A percentile compares a stretch with the other conserved stretches of the same genome.
These are phyloP conservation scores for Coboldia fuscipes DNA, from an alignment of 1,140 invertebrate species.

Conservation along the genomic window DNA sequence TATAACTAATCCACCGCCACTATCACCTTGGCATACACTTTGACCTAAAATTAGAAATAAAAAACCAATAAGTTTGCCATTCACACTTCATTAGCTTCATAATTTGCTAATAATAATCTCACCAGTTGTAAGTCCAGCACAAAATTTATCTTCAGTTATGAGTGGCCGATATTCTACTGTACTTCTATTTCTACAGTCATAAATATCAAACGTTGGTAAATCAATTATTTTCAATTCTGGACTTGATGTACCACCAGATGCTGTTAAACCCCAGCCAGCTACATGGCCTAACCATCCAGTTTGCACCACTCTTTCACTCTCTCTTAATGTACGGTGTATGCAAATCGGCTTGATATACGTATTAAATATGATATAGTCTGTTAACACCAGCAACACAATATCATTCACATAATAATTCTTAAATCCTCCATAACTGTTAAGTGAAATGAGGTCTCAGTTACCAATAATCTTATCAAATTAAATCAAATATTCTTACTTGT, in stretches of 20 bases:
- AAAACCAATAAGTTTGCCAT: no score
- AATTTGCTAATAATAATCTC: no score
- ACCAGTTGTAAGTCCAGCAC: constrained; percentile 5
- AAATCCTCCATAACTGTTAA: constrained; percentile 1
- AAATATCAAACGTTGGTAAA: constrained; percentile 3
- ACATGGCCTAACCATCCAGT: constrained; percentile 8
- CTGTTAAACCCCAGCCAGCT: constrained; percentile 19
- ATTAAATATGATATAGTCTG: constrained; percentile 1
- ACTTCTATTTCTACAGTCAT: constrained; percentile 2
- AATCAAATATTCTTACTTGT: no score
- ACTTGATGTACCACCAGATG: constrained; percentile 3
- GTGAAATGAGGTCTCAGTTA: no score
- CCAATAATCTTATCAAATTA: no score
- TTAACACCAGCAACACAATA: constrained; percentile 3
- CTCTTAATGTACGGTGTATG: not conserved
- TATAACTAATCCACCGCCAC: constrained; percentile 15
- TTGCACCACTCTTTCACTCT: not conserved
- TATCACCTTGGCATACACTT: constrained; percentile 8
- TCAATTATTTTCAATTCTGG: constrained; percentile 5
- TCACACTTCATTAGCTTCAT: no score
- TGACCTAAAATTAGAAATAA: no score
- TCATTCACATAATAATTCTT: constrained; percentile 1
- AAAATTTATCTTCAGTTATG: constrained; percentile 9
- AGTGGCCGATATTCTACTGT: constrained; percentile 1
- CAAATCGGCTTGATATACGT: constrained; percentile 2